Evolutionary conservation across 1,140 invertebrate species (phyloP).

Genomic region (Helicorthomorpha holstii): DNA sequence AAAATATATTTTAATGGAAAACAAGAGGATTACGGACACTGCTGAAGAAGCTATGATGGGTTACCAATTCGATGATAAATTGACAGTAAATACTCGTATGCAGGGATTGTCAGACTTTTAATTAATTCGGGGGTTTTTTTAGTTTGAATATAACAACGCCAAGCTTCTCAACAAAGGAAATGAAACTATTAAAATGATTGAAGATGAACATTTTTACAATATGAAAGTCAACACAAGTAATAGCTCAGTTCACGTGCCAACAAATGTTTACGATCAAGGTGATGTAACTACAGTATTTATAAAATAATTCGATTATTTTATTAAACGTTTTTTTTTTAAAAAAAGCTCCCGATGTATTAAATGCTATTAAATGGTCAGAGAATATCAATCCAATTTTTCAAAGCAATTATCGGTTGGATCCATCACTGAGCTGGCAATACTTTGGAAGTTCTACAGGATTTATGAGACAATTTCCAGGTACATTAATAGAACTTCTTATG

Average conservation of each 20-base stretch:
- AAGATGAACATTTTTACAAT: slow-evolving; percentile 55
- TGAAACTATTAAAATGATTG: not conserved
- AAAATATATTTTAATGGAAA: not conserved
- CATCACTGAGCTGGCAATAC: slow-evolving; percentile 85
- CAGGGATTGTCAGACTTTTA: not conserved
- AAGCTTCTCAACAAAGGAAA: not conserved
- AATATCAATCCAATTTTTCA: slow-evolving; percentile 62
- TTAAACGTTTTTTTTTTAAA: slow-evolving; percentile 17
- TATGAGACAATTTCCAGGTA: slow-evolving; percentile 77
- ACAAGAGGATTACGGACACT: slow-evolving; percentile 1
- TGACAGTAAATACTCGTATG: not conserved
- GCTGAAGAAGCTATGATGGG: not conserved
- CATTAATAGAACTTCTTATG: too few relatives aligned
- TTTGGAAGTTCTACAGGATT: slow-evolving; percentile 87
- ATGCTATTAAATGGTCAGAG: slow-evolving; percentile 73
- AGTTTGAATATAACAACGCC: not conserved
- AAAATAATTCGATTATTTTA: not conserved
- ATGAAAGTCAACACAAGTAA: slow-evolving; percentile 60
- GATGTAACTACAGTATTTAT: slow-evolving; percentile 11
- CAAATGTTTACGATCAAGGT: slow-evolving; percentile 82
- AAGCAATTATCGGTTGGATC: slow-evolving; percentile 70
- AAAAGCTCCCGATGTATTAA: slow-evolving; percentile 40
- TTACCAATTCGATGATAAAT: not conserved
- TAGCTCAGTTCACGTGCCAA: slow-evolving; percentile 83
- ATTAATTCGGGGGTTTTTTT: not conserved